Evolutionary conservation across 35 echinoderm and acorn worm genomes (phyloP).

Genomic region (Lytechinus variegatus): DNA sequence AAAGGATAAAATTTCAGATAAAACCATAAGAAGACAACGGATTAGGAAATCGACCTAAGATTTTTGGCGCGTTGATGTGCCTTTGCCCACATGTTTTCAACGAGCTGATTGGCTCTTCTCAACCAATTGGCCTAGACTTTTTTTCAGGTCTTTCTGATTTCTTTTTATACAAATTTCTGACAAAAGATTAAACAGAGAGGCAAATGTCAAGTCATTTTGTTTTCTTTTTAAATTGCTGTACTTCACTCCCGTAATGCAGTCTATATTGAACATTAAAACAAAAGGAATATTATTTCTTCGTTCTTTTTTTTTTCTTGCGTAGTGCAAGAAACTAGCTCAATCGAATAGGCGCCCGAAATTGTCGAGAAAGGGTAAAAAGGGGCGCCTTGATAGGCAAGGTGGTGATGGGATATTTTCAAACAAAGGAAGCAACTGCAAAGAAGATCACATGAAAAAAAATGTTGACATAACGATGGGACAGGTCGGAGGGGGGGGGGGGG

Average conservation of each 20-base stretch:
- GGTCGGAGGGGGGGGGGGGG: too few species aligned
- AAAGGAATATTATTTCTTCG: not conserved
- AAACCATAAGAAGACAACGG: not conserved
- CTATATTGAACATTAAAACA: not conserved
- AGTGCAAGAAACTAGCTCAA: not conserved
- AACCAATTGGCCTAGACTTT: not conserved
- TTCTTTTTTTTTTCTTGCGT: not conserved
- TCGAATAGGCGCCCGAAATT: not conserved
- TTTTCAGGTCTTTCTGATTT: not conserved
- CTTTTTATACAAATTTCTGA: not conserved
- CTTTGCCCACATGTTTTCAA: not conserved
- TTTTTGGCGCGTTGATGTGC: not conserved
- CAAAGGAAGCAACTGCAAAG: not conserved
- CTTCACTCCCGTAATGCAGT: not conserved
- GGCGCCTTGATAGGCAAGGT: conserved; percentile 6
- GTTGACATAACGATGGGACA: not conserved
- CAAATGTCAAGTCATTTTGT: not conserved
- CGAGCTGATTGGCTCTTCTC: not conserved
- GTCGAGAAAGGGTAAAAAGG: not conserved
- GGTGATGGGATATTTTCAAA: conserved; percentile 31
- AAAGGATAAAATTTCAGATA: not conserved
- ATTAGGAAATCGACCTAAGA: not conserved
- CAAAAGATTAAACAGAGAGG: not conserved
- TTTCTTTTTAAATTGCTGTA: not conserved
- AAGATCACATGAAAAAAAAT: not conserved